These are phyloP conservation scores for Epizoanthus rinbou DNA, from an alignment of 92 coral and sea anemone species.

Conservation along the genomic window DNA sequence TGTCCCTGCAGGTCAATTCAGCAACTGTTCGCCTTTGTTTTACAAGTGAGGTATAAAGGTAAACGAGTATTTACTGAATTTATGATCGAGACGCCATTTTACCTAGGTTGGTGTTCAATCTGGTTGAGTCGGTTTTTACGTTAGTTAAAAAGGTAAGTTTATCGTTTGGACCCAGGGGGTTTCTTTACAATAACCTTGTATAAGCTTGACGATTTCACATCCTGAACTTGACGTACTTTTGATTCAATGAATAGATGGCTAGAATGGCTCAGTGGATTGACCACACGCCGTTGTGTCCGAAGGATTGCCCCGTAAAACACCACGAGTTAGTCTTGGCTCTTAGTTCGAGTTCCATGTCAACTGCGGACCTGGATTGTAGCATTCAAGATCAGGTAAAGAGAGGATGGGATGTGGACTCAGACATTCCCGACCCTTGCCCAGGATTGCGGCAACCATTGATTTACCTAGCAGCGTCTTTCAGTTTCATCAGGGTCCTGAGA, in stretches of 20 bases:
- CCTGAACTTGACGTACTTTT: background rate
- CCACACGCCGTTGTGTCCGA: conserved; percentile 43
- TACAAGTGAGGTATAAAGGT: conserved; percentile 34
- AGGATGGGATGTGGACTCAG: conserved; percentile 43
- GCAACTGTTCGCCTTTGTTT: conserved; percentile 43
- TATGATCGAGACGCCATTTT: conserved; percentile 42
- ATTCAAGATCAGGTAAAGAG: conserved; percentile 44
- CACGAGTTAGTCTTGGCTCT: conserved; percentile 40
- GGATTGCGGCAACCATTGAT: conserved; percentile 27
- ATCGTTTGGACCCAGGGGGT: background rate
- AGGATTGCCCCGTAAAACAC: conserved; percentile 34
- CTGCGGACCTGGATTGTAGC: conserved; percentile 37
- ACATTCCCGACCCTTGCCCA: conserved; percentile 36
- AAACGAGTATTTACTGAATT: conserved; percentile 8
- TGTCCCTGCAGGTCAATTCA: conserved; percentile 19
- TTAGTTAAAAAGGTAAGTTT: background rate
- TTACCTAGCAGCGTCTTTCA: conserved; percentile 39
- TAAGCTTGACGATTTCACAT: background rate
- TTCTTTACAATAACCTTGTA: background rate
- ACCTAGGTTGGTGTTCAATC: conserved; percentile 35
- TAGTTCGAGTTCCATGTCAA: conserved; percentile 44
- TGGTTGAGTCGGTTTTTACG: conserved; percentile 7
- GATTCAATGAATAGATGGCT: conserved; percentile 5
- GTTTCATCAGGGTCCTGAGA: conserved; percentile 37
- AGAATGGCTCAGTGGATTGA: conserved; percentile 44